A percentile compares a stretch with the other conserved stretches of the same genome.
phyloP scores from a whole-genome alignment of 2,113 vertebrate species.

The Oenanthe melanoleuca region DNA sequence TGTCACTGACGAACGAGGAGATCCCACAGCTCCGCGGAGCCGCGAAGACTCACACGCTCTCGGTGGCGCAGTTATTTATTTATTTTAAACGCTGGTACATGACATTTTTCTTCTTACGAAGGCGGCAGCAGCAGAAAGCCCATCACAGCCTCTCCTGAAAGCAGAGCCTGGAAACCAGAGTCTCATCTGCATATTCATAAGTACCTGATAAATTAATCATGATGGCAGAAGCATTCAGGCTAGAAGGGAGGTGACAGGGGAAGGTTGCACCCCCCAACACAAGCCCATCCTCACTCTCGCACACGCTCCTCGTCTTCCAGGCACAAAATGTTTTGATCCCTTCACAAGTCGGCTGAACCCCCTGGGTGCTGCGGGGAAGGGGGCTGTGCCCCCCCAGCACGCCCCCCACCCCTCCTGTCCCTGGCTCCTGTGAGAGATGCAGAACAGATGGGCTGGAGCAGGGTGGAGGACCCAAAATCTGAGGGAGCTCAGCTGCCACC shows the following conservation, averaged over 20 bases:
- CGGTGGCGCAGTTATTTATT: conserved; percentile 14
- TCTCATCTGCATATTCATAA: conserved; percentile 77
- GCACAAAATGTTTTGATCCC: conserved; percentile 18
- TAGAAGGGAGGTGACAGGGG: conserved; percentile 64
- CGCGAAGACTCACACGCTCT: neutral
- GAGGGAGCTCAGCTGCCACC: neutral
- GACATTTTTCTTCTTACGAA: conserved; percentile 54
- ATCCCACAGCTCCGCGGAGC: neutral
- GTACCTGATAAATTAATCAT: conserved; percentile 78
- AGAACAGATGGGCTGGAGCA: neutral
- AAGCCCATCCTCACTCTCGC: conserved; percentile 4
- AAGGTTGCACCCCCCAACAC: conserved; percentile 42
- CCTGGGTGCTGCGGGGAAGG: neutral
- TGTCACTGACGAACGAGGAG: neutral
- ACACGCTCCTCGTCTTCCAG: neutral
- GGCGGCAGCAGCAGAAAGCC: conserved; percentile 47
- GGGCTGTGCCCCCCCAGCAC: neutral
- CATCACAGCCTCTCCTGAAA: conserved; percentile 56
- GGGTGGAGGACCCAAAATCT: neutral
- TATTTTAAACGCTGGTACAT: conserved; percentile 35
- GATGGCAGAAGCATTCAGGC: conserved; percentile 69
- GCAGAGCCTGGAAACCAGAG: conserved; percentile 61
- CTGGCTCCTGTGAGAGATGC: neutral
- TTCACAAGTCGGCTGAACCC: neutral
- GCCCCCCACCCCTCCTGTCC: neutral